Base-by-base conservation (phyloP, 2,113 vertebrate genomes). In the Grantiella picta region DNA sequence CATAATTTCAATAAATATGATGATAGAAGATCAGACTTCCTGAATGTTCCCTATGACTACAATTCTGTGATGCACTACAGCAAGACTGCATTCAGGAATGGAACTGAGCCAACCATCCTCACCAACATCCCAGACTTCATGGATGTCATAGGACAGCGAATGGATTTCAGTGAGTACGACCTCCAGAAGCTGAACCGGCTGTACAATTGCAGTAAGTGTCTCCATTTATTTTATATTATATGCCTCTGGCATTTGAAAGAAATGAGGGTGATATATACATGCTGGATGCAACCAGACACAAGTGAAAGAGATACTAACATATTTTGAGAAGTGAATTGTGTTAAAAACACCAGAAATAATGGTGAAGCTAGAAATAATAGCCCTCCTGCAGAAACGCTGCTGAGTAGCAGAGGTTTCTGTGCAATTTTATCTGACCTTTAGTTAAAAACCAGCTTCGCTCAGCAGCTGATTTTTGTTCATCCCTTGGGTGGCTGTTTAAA, bases 141-240 rank as follows among this genome's bases (percentile, higher is more conserved):
- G 45, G 97, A 99, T 12, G 98, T 99, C 60, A 99, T 99, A 45
- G 99, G 99, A 42, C 99, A 99, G 90, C 83, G 98, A 8, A 99
- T 99, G 98, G 99, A 99, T 96, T 99, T 99, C 97, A 99, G 99
- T 29, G 98, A 99, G 84, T 98, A 92, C 15, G 99, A 99, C 82
- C 94, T 99, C 82, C 92, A 97, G 85, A 99, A 99, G 89, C 94
- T 99, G 91, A 98, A 98, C 95, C 98, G 54, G 47, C 97, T 99
- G 7, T 99, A 99, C 92, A 99, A 99, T 71, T 99, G 99, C 97
- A 97, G 99, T 99, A 98, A 93, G 99, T 97, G 47, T 82, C 27
- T 82, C 40, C 10, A 9, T 47, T 68, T 56, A 44, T 49, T 80
- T 82, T 12, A 38, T 35, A 15, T 13, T 7, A 42, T 47, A 69